phyloP scores from a whole-genome alignment of 92 coral and sea anemone species.

The Heliopora coerulea region DNA sequence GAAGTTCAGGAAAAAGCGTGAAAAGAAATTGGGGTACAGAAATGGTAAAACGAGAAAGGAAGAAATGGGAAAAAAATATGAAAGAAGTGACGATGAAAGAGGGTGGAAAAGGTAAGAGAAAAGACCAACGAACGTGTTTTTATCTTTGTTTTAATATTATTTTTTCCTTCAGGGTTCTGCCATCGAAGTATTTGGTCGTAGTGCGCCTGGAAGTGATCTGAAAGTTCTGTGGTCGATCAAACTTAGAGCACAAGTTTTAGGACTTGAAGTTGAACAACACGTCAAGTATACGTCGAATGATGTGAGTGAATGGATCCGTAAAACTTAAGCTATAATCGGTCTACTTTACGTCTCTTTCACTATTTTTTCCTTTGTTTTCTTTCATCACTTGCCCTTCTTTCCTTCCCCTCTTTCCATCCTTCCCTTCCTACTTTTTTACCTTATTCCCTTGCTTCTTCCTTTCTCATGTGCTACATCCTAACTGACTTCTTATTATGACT shows the following conservation, averaged over 20 bases:
- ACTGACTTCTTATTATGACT: too few species aligned
- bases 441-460: neutral
- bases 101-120: too few species aligned
- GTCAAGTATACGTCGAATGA: neutral
- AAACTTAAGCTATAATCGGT: too few species aligned
- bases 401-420: neutral
- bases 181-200: constrained; percentile 90
- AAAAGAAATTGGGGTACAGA: too few species aligned
- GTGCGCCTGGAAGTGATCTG: constrained; percentile 60
- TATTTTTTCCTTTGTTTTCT: neutral
- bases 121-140: too few species aligned
- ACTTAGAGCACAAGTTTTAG: constrained; percentile 85
- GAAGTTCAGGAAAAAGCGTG: too few species aligned
- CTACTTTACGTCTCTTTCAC: neutral
- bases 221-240: constrained; percentile 62
- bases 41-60: too few species aligned
- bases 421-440: neutral
- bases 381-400: neutral
- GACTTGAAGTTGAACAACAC: constrained; percentile 43
- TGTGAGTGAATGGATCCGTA: constrained; percentile 28
- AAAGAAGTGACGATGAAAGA: too few species aligned
- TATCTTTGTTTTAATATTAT: neutral
- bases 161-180: constrained; percentile 64
- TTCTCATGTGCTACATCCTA: neutral
- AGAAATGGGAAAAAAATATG: too few species aligned